Base-by-base conservation (phyloP, 2,888 invertebrate genomes). In the Holacanthella duospinosa region DNA sequence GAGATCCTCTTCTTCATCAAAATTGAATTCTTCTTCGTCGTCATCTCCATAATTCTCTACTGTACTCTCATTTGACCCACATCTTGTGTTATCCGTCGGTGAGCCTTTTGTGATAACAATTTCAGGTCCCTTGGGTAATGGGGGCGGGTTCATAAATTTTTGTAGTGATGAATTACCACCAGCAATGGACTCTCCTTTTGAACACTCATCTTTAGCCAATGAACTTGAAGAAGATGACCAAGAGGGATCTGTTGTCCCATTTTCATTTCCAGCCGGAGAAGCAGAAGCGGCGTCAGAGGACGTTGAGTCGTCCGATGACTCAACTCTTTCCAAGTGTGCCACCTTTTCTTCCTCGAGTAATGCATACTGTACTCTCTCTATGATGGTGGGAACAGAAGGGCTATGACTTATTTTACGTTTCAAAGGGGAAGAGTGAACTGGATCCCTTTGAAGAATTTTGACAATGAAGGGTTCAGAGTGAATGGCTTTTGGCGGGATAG, bases 1-100 rank as follows among this genome's bases (percentile, higher is more conserved):
- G n/a, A 71, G 56, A 16, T 71, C 71, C 55, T 71, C 72, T 28
- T 69, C 70, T 6, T 70, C 70, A 19, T 70, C 70, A 24, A 68
- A 68, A 60, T 64, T 62, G 59, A 69, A 67, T 64, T 68, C 67
- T 55, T 70, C 63, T 57, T 69, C 69, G 58, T 72, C 72, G 60
- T 70, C 72, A 64, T 72, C 72, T n/a, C 71, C 72, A 55, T 68
- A 71, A 60, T 71, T 70, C 60, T 71, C 72, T 4, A 64, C 70
- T 2, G 71, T 70, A n/a, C 62, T 62, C 57, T 71, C 71, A 65
- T 69, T 70, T 0, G 68, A 68, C 58, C 68, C 69, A 9, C 69
- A 69, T 6, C 69, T 25, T 36, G 61, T 56, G 54, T 26, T 36
- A 12, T 65, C 68, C 9, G 66, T 66, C 1, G 69, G 68, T 12